Evolutionary conservation across 2,113 vertebrate species (phyloP).

Genomic region (Promerops cafer): DNA sequence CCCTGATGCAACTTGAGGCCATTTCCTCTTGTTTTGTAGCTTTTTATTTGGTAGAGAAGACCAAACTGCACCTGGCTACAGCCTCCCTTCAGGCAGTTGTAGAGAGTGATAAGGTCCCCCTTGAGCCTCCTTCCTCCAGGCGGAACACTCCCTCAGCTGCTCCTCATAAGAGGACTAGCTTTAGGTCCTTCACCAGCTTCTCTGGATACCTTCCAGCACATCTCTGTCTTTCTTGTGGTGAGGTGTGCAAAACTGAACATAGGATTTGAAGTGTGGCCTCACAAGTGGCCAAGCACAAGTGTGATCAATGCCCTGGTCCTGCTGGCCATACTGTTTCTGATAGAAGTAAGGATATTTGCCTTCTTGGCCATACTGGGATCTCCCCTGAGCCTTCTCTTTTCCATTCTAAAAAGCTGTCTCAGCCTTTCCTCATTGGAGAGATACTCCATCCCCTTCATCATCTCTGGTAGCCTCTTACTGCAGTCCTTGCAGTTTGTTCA

Average conservation of each 20-base stretch:
- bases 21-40: not conserved
- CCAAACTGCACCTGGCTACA: fast-evolving
- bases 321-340: not conserved
- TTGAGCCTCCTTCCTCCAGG: not conserved
- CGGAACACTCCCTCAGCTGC: not conserved
- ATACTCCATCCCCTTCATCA: not conserved
- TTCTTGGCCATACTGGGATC: not conserved
- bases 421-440: not conserved
- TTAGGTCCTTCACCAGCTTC: not conserved
- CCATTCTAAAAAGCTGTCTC: not conserved
- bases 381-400: not conserved
- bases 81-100: too few relatives aligned
- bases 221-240: not conserved
- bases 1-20: not conserved
- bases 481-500: not conserved
- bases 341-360: not conserved
- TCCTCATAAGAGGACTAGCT: not conserved
- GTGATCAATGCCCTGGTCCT: fast-evolving
- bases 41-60: not conserved
- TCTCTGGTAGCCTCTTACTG: too few relatives aligned
- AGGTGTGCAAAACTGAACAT: not conserved
- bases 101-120: fast-evolving
- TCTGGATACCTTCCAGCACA: not conserved
- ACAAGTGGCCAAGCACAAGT: fast-evolving
- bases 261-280: fast-evolving